Conservation (phyloP, 2,797 vertebrate genomes). For the Amazona finschi region DNA sequence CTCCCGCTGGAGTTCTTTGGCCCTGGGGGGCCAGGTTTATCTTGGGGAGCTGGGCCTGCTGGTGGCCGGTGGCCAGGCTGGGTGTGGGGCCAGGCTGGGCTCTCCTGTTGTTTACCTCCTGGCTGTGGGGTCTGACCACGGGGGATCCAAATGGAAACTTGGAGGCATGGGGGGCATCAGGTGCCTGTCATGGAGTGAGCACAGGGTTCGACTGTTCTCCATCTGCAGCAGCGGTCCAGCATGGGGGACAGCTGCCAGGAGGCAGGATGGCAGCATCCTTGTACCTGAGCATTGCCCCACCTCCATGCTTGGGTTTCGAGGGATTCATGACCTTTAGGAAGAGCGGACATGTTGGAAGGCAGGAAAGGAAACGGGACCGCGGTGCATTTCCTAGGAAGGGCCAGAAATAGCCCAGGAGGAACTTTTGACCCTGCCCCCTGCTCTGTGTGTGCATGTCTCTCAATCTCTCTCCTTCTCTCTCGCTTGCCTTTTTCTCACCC, state of each 20-base stretch:
- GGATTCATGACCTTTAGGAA: not conserved
- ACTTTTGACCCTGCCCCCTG: not conserved
- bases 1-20: not conserved
- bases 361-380: not conserved
- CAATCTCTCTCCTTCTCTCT: conserved; percentile 7
- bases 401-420: conserved; percentile 1
- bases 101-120: not conserved
- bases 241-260: fast-evolving
- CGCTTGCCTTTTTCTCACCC: not conserved
- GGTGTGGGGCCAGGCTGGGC: not conserved
- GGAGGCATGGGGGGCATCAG: fast-evolving
- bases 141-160: not conserved
- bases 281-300: fast-evolving
- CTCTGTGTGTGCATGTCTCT: not conserved
- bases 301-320: not conserved
- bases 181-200: fast-evolving
- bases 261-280: not conserved
- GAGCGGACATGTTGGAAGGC: not conserved
- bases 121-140: not conserved
- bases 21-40: not conserved
- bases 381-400: not conserved
- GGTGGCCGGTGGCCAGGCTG: not conserved
- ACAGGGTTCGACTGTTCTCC: not conserved
- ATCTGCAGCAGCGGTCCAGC: fast-evolving
- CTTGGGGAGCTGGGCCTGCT: not conserved